Base-by-base conservation (phyloP, 2,113 vertebrate genomes). In the Tetrao urogallus region DNA sequence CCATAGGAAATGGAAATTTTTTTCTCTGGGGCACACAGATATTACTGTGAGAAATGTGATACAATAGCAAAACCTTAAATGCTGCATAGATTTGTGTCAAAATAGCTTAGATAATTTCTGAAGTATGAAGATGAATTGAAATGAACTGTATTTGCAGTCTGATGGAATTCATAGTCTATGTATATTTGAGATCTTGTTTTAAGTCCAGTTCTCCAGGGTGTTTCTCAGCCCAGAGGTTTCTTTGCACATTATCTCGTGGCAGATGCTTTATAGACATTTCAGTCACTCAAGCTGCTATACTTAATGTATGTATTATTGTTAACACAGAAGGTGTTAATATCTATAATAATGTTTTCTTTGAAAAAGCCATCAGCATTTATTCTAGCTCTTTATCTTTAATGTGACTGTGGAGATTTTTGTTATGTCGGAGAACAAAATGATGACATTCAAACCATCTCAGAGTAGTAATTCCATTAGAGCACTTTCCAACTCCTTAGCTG, bases 281-380 rank as follows among this genome's bases (percentile, higher is more conserved):
- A 85, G 28, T 86, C 60, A 61, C 73, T 72, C 42, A 38, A 52
- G 71, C 66, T 94, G 89, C 67, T 92, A 19, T 60, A 74, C 86
- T 93, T 89, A 93, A 80, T 93, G 56, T 48, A 86, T 61, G n/a
- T 84, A 91, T 95, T 93, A 77, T 82, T 76, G 80, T 70, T 94
- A 94, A 67, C 88, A 71, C 74, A 40, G 34, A 78, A 94, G 71
- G 72, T 89, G 76, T 90, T 96, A 90, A 91, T 82, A 90, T 66
- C 85, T 48, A 81, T 85, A 69, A 90, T 87, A 78, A 87, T 63
- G 45, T 22, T 94, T 90, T 36, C 65, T 70, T 77, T 67, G 64
- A 89, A 91, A 92, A 93, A 94, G 43, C 77, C 64, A 69, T 57
- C 78, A 73, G 52, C 77, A 67, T 81, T 94, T 95, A 75, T 91